Conservation (phyloP, 1,140 invertebrate species). For the Drosophila eugracilis region DNA sequence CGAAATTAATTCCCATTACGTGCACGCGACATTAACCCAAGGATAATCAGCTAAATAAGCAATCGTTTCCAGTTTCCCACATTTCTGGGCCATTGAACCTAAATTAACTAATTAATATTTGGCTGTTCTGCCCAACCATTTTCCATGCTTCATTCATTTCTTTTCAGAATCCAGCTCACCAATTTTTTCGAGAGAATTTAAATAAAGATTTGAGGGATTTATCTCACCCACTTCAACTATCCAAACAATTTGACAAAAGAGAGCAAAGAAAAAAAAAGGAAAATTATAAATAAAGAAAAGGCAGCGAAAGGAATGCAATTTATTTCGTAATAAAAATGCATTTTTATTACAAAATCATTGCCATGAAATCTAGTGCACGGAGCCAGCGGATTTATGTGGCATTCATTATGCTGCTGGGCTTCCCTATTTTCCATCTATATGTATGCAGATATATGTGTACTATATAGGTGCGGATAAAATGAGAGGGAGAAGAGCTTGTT, state of each 20-base stretch:
- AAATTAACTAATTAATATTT: slow-evolving; percentile 67
- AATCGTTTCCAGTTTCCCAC: slow-evolving; percentile 10
- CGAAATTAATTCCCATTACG: slow-evolving; percentile 42
- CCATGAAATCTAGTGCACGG: slow-evolving; percentile 60
- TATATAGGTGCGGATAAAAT: slow-evolving; percentile 6
- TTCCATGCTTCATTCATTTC: background rate
- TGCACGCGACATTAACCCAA: slow-evolving; percentile 44
- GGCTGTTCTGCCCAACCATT: background rate
- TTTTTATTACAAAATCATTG: slow-evolving; percentile 81
- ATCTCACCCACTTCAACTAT: slow-evolving; percentile 23
- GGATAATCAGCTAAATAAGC: slow-evolving; percentile 50
- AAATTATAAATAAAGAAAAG: slow-evolving; percentile 21
- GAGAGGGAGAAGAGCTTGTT: slow-evolving; percentile 42
- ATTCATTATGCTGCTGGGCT: slow-evolving; percentile 63
- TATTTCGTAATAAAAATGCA: slow-evolving; percentile 74
- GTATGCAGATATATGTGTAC: slow-evolving; percentile 31
- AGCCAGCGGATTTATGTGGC: slow-evolving; percentile 64
- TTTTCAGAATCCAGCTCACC: background rate
- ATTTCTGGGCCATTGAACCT: slow-evolving; percentile 47
- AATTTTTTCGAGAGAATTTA: slow-evolving; percentile 22
- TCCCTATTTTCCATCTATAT: slow-evolving; percentile 33
- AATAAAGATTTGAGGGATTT: slow-evolving; percentile 15
- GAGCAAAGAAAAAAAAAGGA: slow-evolving; percentile 12
- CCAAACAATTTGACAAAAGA: slow-evolving; percentile 46
- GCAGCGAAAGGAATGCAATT: slow-evolving; percentile 65